Base-by-base conservation (phyloP, 2,888 invertebrate species). In the Sphecodes monilicornis region DNA sequence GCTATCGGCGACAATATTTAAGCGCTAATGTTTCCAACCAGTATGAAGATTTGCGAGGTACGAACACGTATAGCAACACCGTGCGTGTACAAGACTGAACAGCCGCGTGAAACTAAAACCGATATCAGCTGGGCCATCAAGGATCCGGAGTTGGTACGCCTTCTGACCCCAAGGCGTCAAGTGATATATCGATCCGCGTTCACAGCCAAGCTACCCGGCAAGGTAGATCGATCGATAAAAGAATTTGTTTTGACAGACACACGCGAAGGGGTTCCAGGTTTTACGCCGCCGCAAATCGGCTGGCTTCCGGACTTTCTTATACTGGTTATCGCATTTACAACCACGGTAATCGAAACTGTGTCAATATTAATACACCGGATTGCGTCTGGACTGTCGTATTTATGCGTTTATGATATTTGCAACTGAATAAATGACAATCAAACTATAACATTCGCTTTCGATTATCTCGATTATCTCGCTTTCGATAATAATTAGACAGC, bases 1-100 rank as follows among this genome's bases (percentile, higher is more conserved):
- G 50, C 50, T 77, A 71, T 76, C 81, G 90, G 91, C 91, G 91
- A 90, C 90, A 90, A 86, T 89, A 88, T 89, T 91, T 90, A 90
- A 84, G 73, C 85, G 88, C 90, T 91, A 91, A 91, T 91, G 87
- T 89, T 86, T 82, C 85, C 78, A 88, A 84, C 79, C 81, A 84
- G 85, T 88, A 89, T 89, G 89, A 89, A 90, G 88, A 91, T 89
- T 91, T 82, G 88, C 82, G 54, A 50, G 50, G 46, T 36, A 46
- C 50, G 22, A 41, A 68, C 32, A 36, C 71, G 13, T 16, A 4
- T 26, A 50, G 46, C 13, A 60, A 29, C 26, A 0, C n/a, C 16
- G 46, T 54, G n/a, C 70, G 54, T 10, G 72, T 4, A n/a, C 41
- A 68, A 41, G 71, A 68, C 46, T 5, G 72, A 41, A 60, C n/a